A percentile compares a stretch with the other conserved stretches of the same genome.
These are phyloP conservation scores for Chrysodeixis includens DNA, from an alignment of 2,888 invertebrate genomes.

Conservation along the genomic window DNA sequence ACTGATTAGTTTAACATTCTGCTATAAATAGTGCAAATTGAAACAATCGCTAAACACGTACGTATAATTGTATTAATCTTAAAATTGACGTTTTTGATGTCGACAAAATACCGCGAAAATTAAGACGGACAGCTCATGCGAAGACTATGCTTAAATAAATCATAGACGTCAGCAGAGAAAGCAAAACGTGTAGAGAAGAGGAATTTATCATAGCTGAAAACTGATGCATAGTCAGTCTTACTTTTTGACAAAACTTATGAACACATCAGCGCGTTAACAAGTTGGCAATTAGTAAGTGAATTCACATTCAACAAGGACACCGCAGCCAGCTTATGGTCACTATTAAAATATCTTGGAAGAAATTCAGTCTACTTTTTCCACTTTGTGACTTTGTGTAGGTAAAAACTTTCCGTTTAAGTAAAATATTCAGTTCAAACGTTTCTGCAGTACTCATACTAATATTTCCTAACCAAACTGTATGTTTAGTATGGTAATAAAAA, in stretches of 20 bases:
- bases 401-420: too few relatives aligned
- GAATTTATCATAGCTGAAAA: not conserved
- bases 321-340: not conserved
- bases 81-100: slow-evolving; percentile 11
- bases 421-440: too few relatives aligned
- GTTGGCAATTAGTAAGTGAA: not conserved
- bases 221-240: slow-evolving; percentile 6
- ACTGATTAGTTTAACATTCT: slow-evolving; percentile 47
- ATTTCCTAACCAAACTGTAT: too few relatives aligned
- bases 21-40: slow-evolving; percentile 42
- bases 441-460: too few relatives aligned
- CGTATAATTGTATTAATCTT: slow-evolving; percentile 23
- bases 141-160: slow-evolving; percentile 19
- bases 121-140: slow-evolving; percentile 36
- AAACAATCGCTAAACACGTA: slow-evolving; percentile 27
- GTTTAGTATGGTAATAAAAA: not conserved
- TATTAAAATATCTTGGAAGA: not conserved
- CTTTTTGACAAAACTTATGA: not conserved
- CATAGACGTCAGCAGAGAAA: slow-evolving; percentile 31
- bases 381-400: too few relatives aligned
- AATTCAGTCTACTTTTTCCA: not conserved
- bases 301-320: not conserved
- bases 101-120: slow-evolving; percentile 12
- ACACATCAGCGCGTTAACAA: not conserved
- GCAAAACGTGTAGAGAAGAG: slow-evolving; percentile 13